These are phyloP conservation scores for Dendrolimus houi DNA, from an alignment of 2,888 invertebrate genomes.

Conservation along the genomic window DNA sequence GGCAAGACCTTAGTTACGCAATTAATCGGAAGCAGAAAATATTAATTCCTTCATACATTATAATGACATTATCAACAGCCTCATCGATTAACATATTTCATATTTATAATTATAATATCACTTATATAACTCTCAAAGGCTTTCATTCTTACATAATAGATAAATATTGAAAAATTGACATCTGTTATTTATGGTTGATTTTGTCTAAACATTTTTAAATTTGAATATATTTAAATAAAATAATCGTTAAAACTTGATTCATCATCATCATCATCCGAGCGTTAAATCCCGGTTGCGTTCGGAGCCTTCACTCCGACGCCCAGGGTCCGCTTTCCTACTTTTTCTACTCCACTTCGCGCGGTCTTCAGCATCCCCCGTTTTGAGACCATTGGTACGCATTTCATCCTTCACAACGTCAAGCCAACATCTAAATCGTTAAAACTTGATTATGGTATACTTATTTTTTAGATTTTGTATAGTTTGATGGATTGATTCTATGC, in stretches of 20 bases:
- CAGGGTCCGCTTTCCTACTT: no score
- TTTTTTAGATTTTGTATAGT: background rate
- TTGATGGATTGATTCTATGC: background rate
- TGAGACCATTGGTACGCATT: no score
- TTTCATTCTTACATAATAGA: constrained; percentile 28
- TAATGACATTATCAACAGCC: constrained; percentile 33
- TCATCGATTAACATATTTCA: constrained; percentile 33
- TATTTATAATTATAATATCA: constrained; percentile 25
- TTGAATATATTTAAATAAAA: constrained; percentile 7
- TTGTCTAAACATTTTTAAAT: constrained; percentile 10
- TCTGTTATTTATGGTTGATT: constrained; percentile 7
- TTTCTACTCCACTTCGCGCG: no score
- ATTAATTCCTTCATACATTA: constrained; percentile 22
- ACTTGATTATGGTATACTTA: background rate
- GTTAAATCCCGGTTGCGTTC: no score
- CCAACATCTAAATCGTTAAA: background rate
- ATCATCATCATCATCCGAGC: no score
- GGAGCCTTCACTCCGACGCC: no score
- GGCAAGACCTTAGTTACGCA: constrained; percentile 17
- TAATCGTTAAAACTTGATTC: background rate
- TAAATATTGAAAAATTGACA: constrained; percentile 1
- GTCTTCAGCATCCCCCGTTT: no score
- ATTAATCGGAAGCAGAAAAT: constrained; percentile 21
- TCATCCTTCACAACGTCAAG: no score
- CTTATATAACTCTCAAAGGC: constrained; percentile 19